phyloP scores from a whole-genome alignment of 2,888 invertebrate species.

The Amphipoea oculea region DNA sequence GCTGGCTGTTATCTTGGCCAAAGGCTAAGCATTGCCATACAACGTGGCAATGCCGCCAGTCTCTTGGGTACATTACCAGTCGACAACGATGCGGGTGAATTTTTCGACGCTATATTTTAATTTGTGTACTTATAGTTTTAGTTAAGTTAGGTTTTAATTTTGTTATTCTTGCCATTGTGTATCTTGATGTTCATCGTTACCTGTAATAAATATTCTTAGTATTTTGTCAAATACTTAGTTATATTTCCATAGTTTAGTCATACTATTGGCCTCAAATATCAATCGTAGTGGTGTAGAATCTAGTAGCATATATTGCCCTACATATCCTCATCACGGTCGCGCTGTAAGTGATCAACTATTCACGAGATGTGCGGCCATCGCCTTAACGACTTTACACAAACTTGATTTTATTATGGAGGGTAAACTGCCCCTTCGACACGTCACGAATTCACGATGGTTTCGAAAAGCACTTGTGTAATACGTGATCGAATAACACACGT shows the following conservation, averaged over 20 bases:
- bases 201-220: no score
- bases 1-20: no score
- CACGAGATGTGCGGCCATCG: slow-evolving; percentile 3
- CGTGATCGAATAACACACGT: not conserved
- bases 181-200: no score
- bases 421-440: slow-evolving; percentile 15
- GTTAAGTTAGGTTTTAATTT: no score
- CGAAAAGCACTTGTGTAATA: not conserved
- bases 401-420: slow-evolving; percentile 35
- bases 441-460: slow-evolving; percentile 14
- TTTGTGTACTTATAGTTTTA: no score
- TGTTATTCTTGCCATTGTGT: no score
- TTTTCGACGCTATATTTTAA: no score
- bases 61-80: no score
- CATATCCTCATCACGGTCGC: slow-evolving; percentile 13
- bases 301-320: not conserved
- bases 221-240: no score
- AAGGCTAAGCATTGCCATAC: no score
- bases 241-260: not conserved
- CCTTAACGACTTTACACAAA: slow-evolving; percentile 23
- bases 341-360: slow-evolving; percentile 34
- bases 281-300: not conserved
- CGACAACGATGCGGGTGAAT: no score
- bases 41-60: no score
- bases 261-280: slow-evolving; percentile 7